Conservation (phyloP, 2,888 invertebrate genomes). For the Baccha elongata region DNA sequence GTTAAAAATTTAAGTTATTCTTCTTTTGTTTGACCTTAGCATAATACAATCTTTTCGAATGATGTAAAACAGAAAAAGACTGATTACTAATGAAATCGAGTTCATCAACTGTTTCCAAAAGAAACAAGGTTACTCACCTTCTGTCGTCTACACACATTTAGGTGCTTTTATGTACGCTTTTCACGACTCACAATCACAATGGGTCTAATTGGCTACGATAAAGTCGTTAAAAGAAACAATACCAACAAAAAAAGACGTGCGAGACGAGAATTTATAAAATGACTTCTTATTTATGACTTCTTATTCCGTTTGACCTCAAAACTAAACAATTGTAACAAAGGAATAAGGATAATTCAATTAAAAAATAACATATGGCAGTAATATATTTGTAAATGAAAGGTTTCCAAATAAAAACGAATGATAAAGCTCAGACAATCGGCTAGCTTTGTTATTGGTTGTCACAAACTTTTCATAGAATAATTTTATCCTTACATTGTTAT, state of each 20-base stretch:
- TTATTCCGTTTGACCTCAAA: constrained; percentile 24
- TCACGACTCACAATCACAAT: constrained; percentile 15
- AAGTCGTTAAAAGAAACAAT: constrained; percentile 9
- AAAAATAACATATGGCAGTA: not conserved
- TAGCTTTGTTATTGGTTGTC: not conserved
- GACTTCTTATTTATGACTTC: constrained; percentile 6
- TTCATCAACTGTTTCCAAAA: constrained; percentile 2
- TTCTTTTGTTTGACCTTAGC: no score
- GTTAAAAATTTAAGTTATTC: no score
- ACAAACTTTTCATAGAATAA: not conserved
- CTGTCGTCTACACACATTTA: not conserved
- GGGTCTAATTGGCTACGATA: constrained; percentile 25
- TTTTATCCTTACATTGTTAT: constrained; percentile 54
- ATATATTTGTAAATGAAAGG: not conserved
- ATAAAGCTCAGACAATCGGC: not conserved
- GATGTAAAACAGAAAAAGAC: no score
- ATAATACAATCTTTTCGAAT: no score
- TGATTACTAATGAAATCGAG: no score
- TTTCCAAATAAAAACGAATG: not conserved
- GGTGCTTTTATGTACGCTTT: constrained; percentile 3
- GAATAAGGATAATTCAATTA: constrained; percentile 1
- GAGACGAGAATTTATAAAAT: constrained; percentile 27
- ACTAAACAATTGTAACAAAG: not conserved
- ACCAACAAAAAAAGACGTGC: constrained; percentile 23
- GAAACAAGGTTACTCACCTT: constrained; percentile 16